A percentile compares a stretch with the other conserved stretches of the same genome.
These are phyloP conservation scores for Heptascelio sp. DNA, from an alignment of 2,888 invertebrate genomes.

Conservation along the genomic window DNA sequence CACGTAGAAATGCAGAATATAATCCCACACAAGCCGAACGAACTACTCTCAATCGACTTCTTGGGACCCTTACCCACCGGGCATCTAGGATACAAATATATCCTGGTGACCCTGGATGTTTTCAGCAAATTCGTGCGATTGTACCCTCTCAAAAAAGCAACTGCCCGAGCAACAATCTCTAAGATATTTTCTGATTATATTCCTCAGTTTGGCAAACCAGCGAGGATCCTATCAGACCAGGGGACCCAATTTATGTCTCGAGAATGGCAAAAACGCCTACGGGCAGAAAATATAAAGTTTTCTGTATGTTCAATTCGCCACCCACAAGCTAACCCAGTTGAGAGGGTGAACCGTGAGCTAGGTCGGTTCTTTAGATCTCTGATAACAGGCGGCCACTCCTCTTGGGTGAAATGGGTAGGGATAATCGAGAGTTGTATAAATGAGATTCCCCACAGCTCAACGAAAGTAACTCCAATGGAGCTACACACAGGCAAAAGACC, in stretches of 20 bases:
- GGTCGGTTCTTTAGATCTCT: slow-evolving; percentile 1
- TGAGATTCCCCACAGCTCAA: neutral
- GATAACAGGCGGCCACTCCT: neutral
- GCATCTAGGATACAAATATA: slow-evolving; percentile 23
- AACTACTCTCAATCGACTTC: slow-evolving; percentile 51
- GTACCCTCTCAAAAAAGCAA: slow-evolving; percentile 44
- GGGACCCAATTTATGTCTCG: slow-evolving; percentile 36
- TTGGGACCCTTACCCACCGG: slow-evolving; percentile 49
- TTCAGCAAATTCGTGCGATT: slow-evolving; percentile 42
- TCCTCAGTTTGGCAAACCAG: neutral
- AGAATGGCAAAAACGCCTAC: neutral
- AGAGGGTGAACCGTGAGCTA: neutral
- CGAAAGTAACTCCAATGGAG: neutral
- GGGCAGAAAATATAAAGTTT: neutral
- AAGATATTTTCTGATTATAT: slow-evolving; percentile 45
- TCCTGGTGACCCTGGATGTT: slow-evolving; percentile 43
- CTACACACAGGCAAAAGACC: neutral
- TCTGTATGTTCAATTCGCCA: slow-evolving; percentile 23
- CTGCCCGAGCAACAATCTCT: slow-evolving; percentile 4
- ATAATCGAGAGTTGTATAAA: slow-evolving; percentile 3
- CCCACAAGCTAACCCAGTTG: slow-evolving; percentile 36
- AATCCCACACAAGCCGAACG: slow-evolving; percentile 5
- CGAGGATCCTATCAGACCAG: slow-evolving; percentile 1
- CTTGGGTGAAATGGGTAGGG: neutral
- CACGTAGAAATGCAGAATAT: neutral